Percentiles rank a stretch among this genome's conserved stretches.
Conservation (phyloP, 2,797 vertebrate species). For the Anomalospiza imberbis region DNA sequence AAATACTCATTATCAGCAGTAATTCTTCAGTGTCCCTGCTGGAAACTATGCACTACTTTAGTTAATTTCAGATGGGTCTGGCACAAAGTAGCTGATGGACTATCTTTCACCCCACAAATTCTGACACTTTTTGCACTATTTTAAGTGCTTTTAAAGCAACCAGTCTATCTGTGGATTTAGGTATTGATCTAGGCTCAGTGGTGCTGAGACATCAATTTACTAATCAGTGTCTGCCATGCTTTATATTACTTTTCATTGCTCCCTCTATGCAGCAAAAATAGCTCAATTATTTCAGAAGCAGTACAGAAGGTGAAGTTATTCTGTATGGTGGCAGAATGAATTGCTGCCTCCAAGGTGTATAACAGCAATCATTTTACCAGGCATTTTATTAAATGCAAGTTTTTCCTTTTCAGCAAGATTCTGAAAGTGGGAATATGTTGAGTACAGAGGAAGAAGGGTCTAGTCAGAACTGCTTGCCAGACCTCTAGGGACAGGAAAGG, state of each 20-base stretch:
- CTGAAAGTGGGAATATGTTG: neutral
- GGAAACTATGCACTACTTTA: neutral
- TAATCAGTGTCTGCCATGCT: constrained; percentile 11
- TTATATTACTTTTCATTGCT: constrained; percentile 37
- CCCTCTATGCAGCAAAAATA: constrained; percentile 5
- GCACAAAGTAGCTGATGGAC: neutral
- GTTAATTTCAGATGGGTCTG: neutral
- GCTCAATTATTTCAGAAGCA: neutral
- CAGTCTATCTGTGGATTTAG: neutral
- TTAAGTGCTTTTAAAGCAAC: neutral
- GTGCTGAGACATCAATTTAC: constrained; percentile 40
- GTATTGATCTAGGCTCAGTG: constrained; percentile 18
- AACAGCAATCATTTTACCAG: constrained; percentile 7
- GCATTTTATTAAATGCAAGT: neutral
- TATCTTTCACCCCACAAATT: neutral
- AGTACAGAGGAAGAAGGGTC: neutral
- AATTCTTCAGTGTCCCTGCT: neutral
- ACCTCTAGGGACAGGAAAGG: neutral
- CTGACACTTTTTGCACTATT: neutral
- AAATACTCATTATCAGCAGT: neutral
- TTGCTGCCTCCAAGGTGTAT: neutral
- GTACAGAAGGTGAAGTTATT: constrained; percentile 1
- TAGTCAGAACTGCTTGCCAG: neutral
- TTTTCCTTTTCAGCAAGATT: constrained; percentile 30
- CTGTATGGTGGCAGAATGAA: neutral